A percentile compares a stretch with the other conserved stretches of the same genome.
phyloP scores from a whole-genome alignment of 2,113 vertebrate genomes.

The Hystrix cristata region DNA sequence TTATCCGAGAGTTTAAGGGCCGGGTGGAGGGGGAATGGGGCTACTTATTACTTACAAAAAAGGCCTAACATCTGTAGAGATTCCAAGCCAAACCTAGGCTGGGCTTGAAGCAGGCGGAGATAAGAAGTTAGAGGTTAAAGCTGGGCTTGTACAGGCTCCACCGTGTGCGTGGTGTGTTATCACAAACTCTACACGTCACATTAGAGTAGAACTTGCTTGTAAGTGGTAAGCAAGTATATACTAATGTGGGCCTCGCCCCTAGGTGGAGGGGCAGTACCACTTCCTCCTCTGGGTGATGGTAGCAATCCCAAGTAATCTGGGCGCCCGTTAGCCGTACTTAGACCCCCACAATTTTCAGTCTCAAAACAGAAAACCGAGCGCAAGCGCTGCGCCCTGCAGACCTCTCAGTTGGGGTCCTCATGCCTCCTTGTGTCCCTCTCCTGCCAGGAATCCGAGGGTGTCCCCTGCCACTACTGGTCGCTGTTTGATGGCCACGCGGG shows the following conservation, averaged over 20 bases:
- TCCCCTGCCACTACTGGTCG: constrained; percentile 96
- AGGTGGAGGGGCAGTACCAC: background rate
- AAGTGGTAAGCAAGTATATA: rapidly evolving
- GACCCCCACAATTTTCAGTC: background rate
- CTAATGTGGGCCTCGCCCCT: background rate
- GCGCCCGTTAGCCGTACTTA: rapidly evolving
- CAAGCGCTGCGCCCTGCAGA: rapidly evolving
- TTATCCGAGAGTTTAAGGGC: background rate
- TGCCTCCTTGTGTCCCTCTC: background rate
- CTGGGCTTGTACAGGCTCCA: background rate
- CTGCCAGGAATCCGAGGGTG: constrained; percentile 90
- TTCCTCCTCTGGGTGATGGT: background rate
- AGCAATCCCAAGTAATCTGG: rapidly evolving
- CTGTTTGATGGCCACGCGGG: constrained; percentile 98
- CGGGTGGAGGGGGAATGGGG: rapidly evolving
- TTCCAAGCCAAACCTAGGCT: background rate
- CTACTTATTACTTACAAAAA: background rate
- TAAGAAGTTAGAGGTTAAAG: background rate
- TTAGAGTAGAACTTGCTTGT: background rate
- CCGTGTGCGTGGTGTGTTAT: background rate
- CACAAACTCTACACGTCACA: rapidly evolving
- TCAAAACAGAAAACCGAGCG: rapidly evolving
- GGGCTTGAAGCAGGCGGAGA: background rate
- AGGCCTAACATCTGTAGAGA: background rate
- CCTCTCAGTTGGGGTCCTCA: background rate